Evolutionary conservation across 2,113 vertebrate genomes (phyloP).

Genomic region (Balaeniceps rex): DNA sequence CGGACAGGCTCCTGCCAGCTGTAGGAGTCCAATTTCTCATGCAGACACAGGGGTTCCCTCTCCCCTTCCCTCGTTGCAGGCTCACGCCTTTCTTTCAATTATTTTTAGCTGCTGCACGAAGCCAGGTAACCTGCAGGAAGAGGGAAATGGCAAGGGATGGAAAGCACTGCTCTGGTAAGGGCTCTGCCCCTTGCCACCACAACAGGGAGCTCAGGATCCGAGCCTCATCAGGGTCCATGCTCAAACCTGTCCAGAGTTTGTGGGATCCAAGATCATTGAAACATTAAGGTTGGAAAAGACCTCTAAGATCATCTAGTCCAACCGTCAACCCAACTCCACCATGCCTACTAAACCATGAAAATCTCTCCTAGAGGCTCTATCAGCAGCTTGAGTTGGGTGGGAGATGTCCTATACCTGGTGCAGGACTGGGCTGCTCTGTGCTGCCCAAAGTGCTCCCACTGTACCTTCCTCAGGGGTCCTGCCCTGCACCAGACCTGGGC

Average conservation of each 20-base stretch:
- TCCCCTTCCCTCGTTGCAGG: background rate
- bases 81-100: background rate
- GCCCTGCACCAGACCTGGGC: background rate
- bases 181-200: background rate
- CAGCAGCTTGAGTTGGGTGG: background rate
- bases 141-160: background rate
- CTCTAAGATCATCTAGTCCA: too few species aligned
- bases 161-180: background rate
- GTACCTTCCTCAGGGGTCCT: background rate
- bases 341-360: too few species aligned
- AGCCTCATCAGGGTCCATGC: fast-evolving
- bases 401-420: background rate
- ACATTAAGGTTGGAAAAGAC: too few species aligned
- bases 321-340: too few species aligned
- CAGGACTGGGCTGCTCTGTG: background rate
- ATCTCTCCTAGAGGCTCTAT: background rate
- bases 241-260: background rate
- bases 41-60: background rate
- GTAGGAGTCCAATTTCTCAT: background rate
- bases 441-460: background rate
- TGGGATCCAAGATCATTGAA: background rate
- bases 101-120: background rate
- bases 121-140: background rate
- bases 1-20: constrained; percentile 34
- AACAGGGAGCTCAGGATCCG: background rate